Evolutionary conservation across 2,797 vertebrate species (phyloP).

Genomic region (Gastrophryne carolinensis): DNA sequence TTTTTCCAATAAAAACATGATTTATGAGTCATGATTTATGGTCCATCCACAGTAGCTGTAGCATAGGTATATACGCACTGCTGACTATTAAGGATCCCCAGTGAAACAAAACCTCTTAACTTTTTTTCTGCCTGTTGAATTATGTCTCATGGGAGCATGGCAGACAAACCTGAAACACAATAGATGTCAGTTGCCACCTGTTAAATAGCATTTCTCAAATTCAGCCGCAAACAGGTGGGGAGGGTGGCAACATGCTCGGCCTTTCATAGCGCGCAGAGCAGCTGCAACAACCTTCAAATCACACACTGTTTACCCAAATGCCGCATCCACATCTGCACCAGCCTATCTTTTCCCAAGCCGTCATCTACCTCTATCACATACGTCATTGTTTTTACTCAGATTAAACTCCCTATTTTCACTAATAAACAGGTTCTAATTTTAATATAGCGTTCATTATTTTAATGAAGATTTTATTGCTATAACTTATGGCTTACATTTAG

Average conservation of each 20-base stretch:
- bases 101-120: neutral
- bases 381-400: too few species aligned
- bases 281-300: constrained; percentile 12
- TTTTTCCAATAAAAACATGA: too few species aligned
- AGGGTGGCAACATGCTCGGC: neutral
- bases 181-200: constrained; percentile 35
- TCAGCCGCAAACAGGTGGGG: constrained; percentile 32
- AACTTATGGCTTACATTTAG: too few species aligned
- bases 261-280: neutral
- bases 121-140: neutral
- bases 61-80: too few species aligned
- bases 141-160: neutral
- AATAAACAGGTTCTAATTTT: too few species aligned
- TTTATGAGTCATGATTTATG: too few species aligned
- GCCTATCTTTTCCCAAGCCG: neutral
- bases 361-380: neutral
- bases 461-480: too few species aligned
- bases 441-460: too few species aligned
- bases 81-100: neutral
- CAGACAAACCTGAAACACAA: neutral
- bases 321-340: neutral
- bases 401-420: too few species aligned
- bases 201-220: constrained; percentile 13
- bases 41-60: too few species aligned
- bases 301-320: constrained; percentile 22